These are phyloP conservation scores for Andricus quercusramuli DNA, from an alignment of 2,888 invertebrate species.

Conservation along the genomic window DNA sequence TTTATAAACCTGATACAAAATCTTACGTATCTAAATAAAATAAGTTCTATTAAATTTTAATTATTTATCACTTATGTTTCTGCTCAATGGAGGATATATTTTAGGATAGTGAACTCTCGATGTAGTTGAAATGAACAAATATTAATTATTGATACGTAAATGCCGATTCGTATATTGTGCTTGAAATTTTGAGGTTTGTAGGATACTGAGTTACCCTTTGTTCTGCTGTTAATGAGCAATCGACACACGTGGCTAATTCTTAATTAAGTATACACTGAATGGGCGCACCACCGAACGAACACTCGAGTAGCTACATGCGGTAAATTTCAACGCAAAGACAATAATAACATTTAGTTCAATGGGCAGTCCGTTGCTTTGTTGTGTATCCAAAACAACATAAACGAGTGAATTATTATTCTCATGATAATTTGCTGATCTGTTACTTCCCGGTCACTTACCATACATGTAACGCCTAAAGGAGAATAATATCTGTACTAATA, in stretches of 20 bases:
- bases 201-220: constrained; percentile 57
- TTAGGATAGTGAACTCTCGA: background rate
- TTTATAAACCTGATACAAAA: too few relatives aligned
- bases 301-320: constrained; percentile 50
- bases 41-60: background rate
- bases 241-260: constrained; percentile 64
- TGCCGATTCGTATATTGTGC: constrained; percentile 14
- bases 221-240: constrained; percentile 62
- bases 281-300: constrained; percentile 47
- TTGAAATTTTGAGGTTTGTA: constrained; percentile 25
- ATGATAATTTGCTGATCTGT: constrained; percentile 4
- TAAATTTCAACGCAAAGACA: constrained; percentile 58
- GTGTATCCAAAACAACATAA: constrained; percentile 46
- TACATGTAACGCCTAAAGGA: background rate
- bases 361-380: constrained; percentile 43
- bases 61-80: background rate
- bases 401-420: constrained; percentile 34
- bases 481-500: background rate
- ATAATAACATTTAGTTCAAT: constrained; percentile 58
- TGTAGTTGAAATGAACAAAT: background rate
- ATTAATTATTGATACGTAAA: constrained; percentile 35
- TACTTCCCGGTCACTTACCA: background rate
- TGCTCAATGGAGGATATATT: background rate
- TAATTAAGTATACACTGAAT: constrained; percentile 57
- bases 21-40: too few relatives aligned